These are phyloP conservation scores for Eupithecia abbreviata DNA, from an alignment of 2,888 invertebrate species.

Conservation along the genomic window DNA sequence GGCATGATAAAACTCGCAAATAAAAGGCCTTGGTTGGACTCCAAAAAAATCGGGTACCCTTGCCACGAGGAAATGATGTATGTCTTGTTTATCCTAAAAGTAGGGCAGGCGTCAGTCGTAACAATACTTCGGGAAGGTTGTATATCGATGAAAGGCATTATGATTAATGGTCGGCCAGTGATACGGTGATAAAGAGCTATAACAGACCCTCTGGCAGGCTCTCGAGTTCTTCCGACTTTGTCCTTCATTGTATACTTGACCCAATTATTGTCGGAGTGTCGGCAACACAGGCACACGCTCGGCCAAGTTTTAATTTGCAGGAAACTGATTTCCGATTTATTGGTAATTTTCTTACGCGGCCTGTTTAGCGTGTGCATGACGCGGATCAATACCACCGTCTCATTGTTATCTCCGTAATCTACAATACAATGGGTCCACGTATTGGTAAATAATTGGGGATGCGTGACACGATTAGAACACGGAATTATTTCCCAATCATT, in stretches of 20 bases:
- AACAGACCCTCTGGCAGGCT: conserved; percentile 56
- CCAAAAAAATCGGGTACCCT: conserved; percentile 37
- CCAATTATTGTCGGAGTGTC: conserved; percentile 67
- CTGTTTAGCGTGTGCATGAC: conserved; percentile 43
- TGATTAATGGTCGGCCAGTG: conserved; percentile 70
- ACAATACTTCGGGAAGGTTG: conserved; percentile 60
- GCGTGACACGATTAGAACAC: conserved; percentile 15
- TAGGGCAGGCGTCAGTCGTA: conserved; percentile 54
- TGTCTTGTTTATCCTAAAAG: conserved; percentile 57
- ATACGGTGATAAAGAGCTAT: conserved; percentile 69
- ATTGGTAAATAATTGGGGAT: conserved; percentile 14
- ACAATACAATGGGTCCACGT: conserved; percentile 10
- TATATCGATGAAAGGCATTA: conserved; percentile 58
- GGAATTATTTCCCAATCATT: conserved; percentile 15
- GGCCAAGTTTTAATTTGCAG: conserved; percentile 61
- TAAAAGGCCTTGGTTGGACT: conserved; percentile 36
- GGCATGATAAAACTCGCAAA: conserved; percentile 36
- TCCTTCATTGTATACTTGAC: conserved; percentile 76
- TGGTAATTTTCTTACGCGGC: conserved; percentile 54
- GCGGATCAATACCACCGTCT: conserved; percentile 39
- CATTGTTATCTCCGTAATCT: conserved; percentile 31
- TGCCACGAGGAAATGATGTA: conserved; percentile 54
- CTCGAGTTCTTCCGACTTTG: conserved; percentile 54
- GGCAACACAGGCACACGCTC: conserved; percentile 56
- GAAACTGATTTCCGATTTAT: conserved; percentile 63